Evolutionary conservation across 2,888 invertebrate genomes (phyloP).

Genomic region (Pseudococcus viburni): DNA sequence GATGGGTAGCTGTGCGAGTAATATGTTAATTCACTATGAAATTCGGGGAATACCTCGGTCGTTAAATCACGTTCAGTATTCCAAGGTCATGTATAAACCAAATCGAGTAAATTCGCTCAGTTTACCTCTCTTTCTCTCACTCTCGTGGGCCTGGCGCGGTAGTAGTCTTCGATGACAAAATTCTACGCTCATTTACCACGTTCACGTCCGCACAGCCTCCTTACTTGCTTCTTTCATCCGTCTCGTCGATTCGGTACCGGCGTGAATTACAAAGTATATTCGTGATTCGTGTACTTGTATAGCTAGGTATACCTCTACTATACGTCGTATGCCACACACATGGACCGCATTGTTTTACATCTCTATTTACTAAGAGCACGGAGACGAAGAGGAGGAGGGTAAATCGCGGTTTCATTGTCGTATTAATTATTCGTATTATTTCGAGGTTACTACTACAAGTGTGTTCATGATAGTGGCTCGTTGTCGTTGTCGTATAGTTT

Average conservation of each 20-base stretch:
- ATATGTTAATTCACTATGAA: neutral
- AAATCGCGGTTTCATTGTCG: slow-evolving; percentile 4
- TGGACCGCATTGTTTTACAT: slow-evolving; percentile 22
- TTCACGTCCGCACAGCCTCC: neutral
- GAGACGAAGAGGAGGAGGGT: neutral
- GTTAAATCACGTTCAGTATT: neutral
- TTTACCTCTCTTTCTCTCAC: neutral
- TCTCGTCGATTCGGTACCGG: neutral
- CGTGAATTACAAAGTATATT: too few relatives aligned
- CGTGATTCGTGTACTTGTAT: too few relatives aligned
- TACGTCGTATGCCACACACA: neutral
- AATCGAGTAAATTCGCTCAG: neutral
- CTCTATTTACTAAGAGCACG: neutral
- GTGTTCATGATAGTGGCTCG: neutral
- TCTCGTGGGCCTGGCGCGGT: neutral
- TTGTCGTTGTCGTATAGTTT: neutral
- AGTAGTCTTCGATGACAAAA: neutral
- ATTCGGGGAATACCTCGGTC: neutral
- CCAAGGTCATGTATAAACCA: neutral
- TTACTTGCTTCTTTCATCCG: neutral
- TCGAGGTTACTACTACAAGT: slow-evolving; percentile 4
- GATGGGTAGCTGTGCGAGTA: neutral
- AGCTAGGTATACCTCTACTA: neutral
- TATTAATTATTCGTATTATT: slow-evolving; percentile 35
- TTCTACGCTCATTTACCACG: neutral